Evolutionary conservation across 2,797 vertebrate genomes (phyloP).

Genomic region (Myotis findleyi): DNA sequence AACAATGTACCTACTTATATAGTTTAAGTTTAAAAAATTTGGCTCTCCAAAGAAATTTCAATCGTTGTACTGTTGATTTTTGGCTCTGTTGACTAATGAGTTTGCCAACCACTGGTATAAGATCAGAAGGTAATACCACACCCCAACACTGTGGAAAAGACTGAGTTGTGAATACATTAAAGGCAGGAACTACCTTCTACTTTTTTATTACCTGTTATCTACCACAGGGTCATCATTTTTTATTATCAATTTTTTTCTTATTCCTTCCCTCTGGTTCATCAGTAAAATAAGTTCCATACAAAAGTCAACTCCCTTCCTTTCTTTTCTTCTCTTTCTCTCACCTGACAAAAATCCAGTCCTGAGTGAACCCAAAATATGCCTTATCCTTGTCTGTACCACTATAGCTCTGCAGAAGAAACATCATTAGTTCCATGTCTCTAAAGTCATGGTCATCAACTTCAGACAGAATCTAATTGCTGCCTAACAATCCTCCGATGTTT

Average conservation of each 20-base stretch:
- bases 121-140: neutral
- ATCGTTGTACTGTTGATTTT: no score
- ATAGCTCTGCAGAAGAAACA: slow-evolving; percentile 29
- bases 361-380: neutral
- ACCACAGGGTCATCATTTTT: neutral
- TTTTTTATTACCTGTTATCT: slow-evolving; percentile 22
- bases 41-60: no score
- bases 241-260: neutral
- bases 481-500: neutral
- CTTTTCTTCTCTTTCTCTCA: neutral
- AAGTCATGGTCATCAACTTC: neutral
- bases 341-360: neutral
- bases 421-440: neutral
- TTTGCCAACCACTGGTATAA: neutral
- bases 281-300: neutral
- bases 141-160: slow-evolving; percentile 2
- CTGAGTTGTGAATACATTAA: neutral
- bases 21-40: no score
- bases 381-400: neutral
- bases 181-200: neutral
- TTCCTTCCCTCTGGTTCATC: neutral
- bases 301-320: neutral
- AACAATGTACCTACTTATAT: no score
- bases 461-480: neutral
- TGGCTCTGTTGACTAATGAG: no score